Conservation (phyloP, 2,797 vertebrate genomes). For the Gastrophryne carolinensis region DNA sequence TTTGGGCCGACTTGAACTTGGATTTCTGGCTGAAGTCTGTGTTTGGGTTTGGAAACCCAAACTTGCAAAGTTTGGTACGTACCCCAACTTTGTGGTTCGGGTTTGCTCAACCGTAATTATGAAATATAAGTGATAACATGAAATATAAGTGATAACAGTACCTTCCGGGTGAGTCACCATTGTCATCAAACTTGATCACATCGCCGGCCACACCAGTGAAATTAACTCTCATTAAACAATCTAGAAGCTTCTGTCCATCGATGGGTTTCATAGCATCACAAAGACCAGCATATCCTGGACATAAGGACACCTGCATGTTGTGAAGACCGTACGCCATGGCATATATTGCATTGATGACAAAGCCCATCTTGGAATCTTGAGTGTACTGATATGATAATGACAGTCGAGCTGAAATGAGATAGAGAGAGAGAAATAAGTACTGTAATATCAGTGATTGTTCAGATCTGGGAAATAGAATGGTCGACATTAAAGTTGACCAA, state of each 20-base stretch:
- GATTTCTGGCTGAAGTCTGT: too few relatives aligned
- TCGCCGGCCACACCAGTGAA: slow-evolving; percentile 94
- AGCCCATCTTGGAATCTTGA: slow-evolving; percentile 99
- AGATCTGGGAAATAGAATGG: too few relatives aligned
- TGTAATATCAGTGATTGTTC: too few relatives aligned
- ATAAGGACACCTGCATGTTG: slow-evolving; percentile 88
- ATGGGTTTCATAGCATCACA: slow-evolving; percentile 95
- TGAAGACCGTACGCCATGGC: slow-evolving; percentile 96
- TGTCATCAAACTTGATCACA: slow-evolving; percentile 91
- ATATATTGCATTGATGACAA: slow-evolving; percentile 97
- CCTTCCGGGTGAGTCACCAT: slow-evolving; percentile 97
- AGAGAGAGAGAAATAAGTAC: too few relatives aligned
- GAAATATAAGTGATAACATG: background rate
- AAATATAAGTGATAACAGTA: slow-evolving; percentile 59
- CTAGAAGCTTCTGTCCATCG: slow-evolving; percentile 89
- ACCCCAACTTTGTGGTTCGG: too few relatives aligned
- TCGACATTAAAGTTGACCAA: too few relatives aligned
- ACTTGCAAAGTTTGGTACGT: too few relatives aligned
- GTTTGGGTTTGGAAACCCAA: too few relatives aligned
- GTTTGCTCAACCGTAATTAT: too few relatives aligned
- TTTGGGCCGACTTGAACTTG: too few relatives aligned
- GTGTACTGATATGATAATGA: slow-evolving; percentile 89
- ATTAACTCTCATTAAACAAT: slow-evolving; percentile 95
- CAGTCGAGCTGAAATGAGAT: slow-evolving; percentile 67
- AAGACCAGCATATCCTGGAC: slow-evolving; percentile 85